These are phyloP conservation scores for Ormyrus thymus DNA, from an alignment of 2,888 invertebrate species.

Conservation along the genomic window DNA sequence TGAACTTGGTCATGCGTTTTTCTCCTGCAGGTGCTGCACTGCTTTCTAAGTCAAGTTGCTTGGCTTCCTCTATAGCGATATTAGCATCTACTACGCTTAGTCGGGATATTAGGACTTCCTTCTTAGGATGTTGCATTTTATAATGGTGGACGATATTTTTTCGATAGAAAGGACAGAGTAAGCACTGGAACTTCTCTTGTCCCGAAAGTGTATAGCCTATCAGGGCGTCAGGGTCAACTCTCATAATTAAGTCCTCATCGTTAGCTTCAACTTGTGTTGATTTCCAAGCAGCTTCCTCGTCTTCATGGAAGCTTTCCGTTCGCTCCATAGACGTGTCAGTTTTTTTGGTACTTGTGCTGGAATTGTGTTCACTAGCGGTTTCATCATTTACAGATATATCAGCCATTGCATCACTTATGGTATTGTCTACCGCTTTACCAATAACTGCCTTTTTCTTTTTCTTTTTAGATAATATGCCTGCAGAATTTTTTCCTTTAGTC, in stretches of 20 bases:
- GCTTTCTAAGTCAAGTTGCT: conserved; percentile 72
- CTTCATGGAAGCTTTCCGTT: conserved; percentile 42
- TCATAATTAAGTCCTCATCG: conserved; percentile 28
- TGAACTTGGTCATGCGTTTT: conserved; percentile 56
- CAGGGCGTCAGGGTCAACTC: conserved; percentile 47
- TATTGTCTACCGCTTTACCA: conserved; percentile 21
- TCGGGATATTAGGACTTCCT: conserved; percentile 82
- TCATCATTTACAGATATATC: conserved; percentile 5
- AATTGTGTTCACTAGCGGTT: not conserved
- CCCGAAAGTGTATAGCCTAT: conserved; percentile 47
- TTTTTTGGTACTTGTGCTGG: conserved; percentile 1
- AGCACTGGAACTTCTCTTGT: conserved; percentile 76
- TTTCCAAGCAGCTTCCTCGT: conserved; percentile 31
- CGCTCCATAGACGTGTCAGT: not conserved
- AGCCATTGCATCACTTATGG: conserved; percentile 8
- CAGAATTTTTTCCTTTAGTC: conserved; percentile 3
- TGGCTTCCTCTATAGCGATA: conserved; percentile 78
- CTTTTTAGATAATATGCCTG: conserved; percentile 63
- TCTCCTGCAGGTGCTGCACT: not conserved
- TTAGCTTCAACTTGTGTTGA: conserved; percentile 4
- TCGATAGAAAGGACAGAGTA: conserved; percentile 79
- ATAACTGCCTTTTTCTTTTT: conserved; percentile 57
- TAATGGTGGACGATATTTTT: conserved; percentile 82
- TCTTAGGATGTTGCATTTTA: conserved; percentile 79
- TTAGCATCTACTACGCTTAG: conserved; percentile 77